Evolutionary conservation across 2,797 vertebrate species (phyloP), one percentile per base, ranked within the genome.

Genomic region (Sebastes oblongus): DNA sequence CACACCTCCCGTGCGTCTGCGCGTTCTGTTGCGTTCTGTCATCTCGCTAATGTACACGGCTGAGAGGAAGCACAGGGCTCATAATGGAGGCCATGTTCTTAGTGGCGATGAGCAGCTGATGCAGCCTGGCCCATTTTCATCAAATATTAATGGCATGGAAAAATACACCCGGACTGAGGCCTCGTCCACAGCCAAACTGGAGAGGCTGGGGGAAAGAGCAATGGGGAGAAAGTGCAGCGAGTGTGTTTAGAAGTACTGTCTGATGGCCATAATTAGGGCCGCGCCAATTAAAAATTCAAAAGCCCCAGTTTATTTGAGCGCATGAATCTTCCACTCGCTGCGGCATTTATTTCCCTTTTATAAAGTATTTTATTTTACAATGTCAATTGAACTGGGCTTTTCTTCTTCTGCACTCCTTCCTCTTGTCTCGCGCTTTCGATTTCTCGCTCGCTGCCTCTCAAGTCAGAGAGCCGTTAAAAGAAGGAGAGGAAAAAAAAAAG

Each of bases 111-210:
- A 97, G 97, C 97, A 98, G 98, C 97, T 99, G 97, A 98, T 97
- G 97, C 97, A 97, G 97, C 97, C 97, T 96, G 96, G 97, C 97
- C 97, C 97, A 99, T 99, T 99, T 99, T 97, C 97, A 99, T 99
- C 97, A 99, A 99, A 99, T 99, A 99, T 99, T 99, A 98, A 99
- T 98, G 97, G 96, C 96, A 97, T 97, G 98, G 97, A 99, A 98
- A 98, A 98, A 98, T 97, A 97, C 97, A 97, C 98, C 96, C 93
- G 95, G 96, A 96, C 97, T 96, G 88, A 91, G 93, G 91, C 90
- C 81, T 83, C 90, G 73, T 91, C 93, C 90, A 59, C 89, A 88
- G 94, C 92, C 93, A 91, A 93, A 87, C 88, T 75, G 89, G 86
- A 92, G 90, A 90, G 96, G 96, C 96, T 96, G 91, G 96, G 97